Evolutionary conservation across 2,888 invertebrate species (phyloP).

Genomic region (Ramazzottius varieornatus): DNA sequence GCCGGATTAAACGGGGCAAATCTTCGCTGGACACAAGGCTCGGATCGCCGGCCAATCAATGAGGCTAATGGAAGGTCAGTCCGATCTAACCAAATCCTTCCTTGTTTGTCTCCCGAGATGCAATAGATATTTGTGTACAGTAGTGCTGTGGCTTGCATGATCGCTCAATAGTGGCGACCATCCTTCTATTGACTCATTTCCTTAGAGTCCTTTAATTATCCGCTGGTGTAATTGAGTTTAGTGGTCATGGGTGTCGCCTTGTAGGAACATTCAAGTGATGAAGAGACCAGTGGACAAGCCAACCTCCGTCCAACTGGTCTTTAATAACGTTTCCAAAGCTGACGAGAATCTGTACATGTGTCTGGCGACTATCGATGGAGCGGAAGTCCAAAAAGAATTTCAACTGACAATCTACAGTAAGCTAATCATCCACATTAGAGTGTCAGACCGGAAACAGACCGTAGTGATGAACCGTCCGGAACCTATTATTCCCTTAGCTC

Average conservation of each 20-base stretch:
- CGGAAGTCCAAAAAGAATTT: not conserved
- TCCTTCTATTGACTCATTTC: not conserved
- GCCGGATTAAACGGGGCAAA: not conserved
- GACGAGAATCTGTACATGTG: not conserved
- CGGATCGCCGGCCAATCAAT: not conserved
- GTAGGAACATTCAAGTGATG: not conserved
- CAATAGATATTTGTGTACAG: not conserved
- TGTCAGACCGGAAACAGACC: no score
- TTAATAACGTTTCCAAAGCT: not conserved
- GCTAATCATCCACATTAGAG: not conserved
- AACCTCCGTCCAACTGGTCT: not conserved
- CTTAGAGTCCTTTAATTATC: constrained; percentile 1
- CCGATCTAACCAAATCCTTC: no score
- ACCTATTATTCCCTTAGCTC: no score
- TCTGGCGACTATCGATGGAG: not conserved
- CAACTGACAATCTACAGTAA: not conserved
- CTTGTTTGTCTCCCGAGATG: not conserved
- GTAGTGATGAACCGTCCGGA: no score
- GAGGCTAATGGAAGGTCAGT: not conserved
- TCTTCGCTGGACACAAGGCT: not conserved
- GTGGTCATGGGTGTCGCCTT: not conserved
- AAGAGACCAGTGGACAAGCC: not conserved
- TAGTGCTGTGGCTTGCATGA: not conserved
- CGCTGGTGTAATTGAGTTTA: not conserved
- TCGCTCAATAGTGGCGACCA: not conserved